Evolutionary conservation across 2,888 invertebrate genomes (phyloP).

Genomic region (Callyntrura sp.): DNA sequence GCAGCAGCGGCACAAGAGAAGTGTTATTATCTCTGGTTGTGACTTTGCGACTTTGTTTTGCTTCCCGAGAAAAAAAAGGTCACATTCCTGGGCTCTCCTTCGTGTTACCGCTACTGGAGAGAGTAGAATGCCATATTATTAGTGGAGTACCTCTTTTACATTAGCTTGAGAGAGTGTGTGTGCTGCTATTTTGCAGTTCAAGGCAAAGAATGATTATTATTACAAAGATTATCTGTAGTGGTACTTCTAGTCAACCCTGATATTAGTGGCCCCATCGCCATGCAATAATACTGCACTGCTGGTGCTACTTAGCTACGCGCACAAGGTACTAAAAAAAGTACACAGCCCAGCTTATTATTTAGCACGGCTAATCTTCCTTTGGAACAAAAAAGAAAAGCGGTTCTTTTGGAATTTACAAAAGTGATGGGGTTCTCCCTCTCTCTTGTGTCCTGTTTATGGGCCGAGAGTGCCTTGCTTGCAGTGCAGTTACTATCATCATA

Average conservation of each 20-base stretch:
- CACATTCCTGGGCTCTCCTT: not conserved
- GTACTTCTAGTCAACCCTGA: conserved; percentile 35
- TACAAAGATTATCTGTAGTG: conserved; percentile 7
- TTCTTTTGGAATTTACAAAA: not conserved
- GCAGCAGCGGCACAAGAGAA: not conserved
- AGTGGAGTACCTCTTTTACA: conserved; percentile 24
- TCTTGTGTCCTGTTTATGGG: not conserved
- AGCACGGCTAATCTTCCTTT: conserved; percentile 20
- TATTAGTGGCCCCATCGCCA: conserved; percentile 3
- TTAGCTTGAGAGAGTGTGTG: not conserved
- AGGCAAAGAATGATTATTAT: conserved; percentile 35
- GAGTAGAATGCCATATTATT: not conserved
- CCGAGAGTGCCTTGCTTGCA: not conserved
- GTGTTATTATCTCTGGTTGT: not conserved
- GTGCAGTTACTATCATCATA: not conserved
- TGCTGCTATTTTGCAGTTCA: conserved; percentile 10
- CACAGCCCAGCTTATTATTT: conserved; percentile 2
- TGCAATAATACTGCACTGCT: not conserved
- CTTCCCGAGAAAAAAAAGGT: conserved; percentile 37
- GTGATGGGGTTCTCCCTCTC: too few species aligned
- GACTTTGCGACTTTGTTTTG: conserved; percentile 35
- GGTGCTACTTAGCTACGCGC: not conserved
- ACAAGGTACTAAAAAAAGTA: not conserved
- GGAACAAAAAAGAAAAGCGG: not conserved
- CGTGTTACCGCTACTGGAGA: not conserved